Percentiles rank a stretch among this genome's conserved stretches.
Evolutionary conservation across 92 coral and sea anemone species (phyloP).

Genomic region (Umimayanthus kanabou): DNA sequence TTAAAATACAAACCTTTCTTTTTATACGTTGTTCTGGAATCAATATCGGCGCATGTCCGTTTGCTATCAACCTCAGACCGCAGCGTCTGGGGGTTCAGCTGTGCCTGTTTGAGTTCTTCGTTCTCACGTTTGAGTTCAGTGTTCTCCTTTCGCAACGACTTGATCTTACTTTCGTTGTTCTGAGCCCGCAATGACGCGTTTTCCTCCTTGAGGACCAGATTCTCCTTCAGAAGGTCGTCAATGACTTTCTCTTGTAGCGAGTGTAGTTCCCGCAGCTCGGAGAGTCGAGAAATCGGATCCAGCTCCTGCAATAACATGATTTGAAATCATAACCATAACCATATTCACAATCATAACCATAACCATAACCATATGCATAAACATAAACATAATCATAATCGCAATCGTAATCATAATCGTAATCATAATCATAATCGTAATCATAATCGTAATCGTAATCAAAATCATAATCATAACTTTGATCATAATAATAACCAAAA

Average conservation of each 20-base stretch:
- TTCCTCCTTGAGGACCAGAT: slow-evolving; percentile 33
- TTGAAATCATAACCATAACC: no score
- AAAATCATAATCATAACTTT: no score
- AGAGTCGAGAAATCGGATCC: slow-evolving; percentile 23
- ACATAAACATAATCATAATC: no score
- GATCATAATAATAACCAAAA: no score
- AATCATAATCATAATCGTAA: no score
- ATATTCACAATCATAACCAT: no score
- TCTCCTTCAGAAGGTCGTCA: slow-evolving; percentile 26
- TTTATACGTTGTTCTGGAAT: neutral
- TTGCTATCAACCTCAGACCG: slow-evolving; percentile 5
- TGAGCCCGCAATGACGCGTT: slow-evolving; percentile 22
- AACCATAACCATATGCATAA: no score
- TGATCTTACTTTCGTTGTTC: slow-evolving; percentile 22
- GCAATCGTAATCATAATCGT: no score
- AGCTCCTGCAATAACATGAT: slow-evolving; percentile 6
- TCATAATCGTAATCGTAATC: no score
- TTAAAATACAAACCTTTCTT: slow-evolving; percentile 17
- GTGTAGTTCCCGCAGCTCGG: slow-evolving; percentile 20
- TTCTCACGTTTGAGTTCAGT: slow-evolving; percentile 21
- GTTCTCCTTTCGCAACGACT: slow-evolving; percentile 29
- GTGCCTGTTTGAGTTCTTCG: slow-evolving; percentile 8
- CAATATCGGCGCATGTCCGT: neutral
- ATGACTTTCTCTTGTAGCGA: slow-evolving; percentile 37
- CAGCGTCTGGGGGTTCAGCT: slow-evolving; percentile 10